These are phyloP conservation scores for Eulemur albifrons DNA, from an alignment of 2,797 vertebrate genomes.

Conservation along the genomic window DNA sequence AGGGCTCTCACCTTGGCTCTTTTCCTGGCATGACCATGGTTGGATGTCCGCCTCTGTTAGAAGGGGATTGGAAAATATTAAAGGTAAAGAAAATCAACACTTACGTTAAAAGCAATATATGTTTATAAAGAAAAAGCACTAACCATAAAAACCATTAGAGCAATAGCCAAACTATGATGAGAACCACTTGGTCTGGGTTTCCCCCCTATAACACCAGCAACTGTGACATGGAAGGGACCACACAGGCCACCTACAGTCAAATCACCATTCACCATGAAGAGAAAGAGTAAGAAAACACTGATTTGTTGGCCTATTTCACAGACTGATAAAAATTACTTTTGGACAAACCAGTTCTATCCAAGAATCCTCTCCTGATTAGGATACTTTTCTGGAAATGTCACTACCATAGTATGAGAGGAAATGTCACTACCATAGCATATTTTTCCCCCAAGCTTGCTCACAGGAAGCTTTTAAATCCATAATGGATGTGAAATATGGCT, in stretches of 20 bases:
- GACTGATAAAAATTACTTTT: slow-evolving; percentile 34
- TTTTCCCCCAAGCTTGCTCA: neutral
- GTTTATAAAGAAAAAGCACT: slow-evolving; percentile 37
- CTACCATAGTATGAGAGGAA: neutral
- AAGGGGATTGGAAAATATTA: slow-evolving; percentile 64
- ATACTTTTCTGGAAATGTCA: neutral
- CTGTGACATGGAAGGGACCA: neutral
- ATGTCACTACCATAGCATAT: neutral
- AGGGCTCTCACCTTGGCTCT: slow-evolving; percentile 93
- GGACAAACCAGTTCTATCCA: neutral
- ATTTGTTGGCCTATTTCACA: neutral
- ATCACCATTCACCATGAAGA: slow-evolving; percentile 32
- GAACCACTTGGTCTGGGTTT: neutral
- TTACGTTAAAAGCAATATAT: slow-evolving; percentile 28
- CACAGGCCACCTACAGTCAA: neutral
- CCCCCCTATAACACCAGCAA: neutral
- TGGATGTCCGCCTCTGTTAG: slow-evolving; percentile 91
- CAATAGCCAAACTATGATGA: neutral
- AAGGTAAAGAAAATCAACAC: slow-evolving; percentile 19
- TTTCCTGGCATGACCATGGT: slow-evolving; percentile 95
- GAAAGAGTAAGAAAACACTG: neutral
- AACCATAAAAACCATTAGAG: slow-evolving; percentile 14
- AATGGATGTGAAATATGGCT: neutral
- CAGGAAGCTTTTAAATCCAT: neutral
- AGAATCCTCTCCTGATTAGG: neutral